Base-by-base conservation (phyloP, 2,888 invertebrate genomes). In the Apodemia duryi region DNA sequence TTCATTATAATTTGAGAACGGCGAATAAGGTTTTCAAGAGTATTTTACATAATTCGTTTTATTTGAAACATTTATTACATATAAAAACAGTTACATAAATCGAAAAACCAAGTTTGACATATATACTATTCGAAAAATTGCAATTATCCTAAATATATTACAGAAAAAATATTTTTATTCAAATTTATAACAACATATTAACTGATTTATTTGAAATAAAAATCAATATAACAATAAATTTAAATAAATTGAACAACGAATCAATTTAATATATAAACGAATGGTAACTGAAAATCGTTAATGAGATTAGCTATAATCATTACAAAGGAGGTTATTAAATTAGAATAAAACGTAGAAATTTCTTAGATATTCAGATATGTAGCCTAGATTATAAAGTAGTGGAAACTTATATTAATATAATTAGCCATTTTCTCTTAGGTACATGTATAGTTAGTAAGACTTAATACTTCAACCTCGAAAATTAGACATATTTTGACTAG, bases 391-490 rank as follows among this genome's bases (percentile, higher is more conserved):
- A 3, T 43, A 43, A 11, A 43, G 43, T 54, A 54, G 54, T 29
- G 4, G 10, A 52, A 54, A 54, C 52, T 54, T 29, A 29, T 29
- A 54, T 29, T 54, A 28, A 54, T 51, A 51, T 21, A 21, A 29
- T 10, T 54, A 54, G 28, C 28, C 54, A n/a, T 54, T 54, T 54
- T 54, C 28, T 54, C 54, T 63, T 66, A 67, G 64, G 60, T 32
- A 21, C 21, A 21, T 21, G 21, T 21, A 60, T 64, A 67, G 64
- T 51, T 67, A 67, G 43, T 43, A 43, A 43, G 62, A 52, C 32
- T 63, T 51, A 67, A 65, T 11, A 11, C 62, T 65, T 67, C 61
- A 52, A 60, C 60, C 65, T 67, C 46, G 13, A 29, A 32, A 57
- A 32, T 57, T 57, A 57, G 57, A 4, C 32, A 57, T 57, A 29